A percentile compares a stretch with the other conserved stretches of the same genome.
Conservation (phyloP, 2,888 invertebrate species). For the Phortica magna region DNA sequence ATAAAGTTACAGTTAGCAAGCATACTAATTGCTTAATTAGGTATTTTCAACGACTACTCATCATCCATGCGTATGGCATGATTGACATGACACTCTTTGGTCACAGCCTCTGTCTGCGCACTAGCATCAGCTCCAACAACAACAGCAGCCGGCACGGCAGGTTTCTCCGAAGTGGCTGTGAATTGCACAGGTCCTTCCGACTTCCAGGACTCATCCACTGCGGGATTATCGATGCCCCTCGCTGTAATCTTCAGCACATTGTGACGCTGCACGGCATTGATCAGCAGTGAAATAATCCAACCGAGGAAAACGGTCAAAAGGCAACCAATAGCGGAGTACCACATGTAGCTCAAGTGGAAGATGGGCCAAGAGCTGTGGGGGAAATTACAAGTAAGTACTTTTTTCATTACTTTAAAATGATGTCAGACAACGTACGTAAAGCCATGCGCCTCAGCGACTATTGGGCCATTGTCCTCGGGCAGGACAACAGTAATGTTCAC, state of each 20-base stretch:
- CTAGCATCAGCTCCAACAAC: neutral
- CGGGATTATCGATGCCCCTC: constrained; percentile 59
- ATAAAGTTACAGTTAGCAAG: constrained; percentile 55
- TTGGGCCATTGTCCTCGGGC: constrained; percentile 39
- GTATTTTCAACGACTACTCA: constrained; percentile 54
- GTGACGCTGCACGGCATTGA: constrained; percentile 75
- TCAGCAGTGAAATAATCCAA: constrained; percentile 84
- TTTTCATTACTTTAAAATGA: neutral
- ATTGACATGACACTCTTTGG: constrained; percentile 70
- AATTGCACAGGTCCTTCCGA: constrained; percentile 50
- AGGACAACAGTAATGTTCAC: constrained; percentile 64
- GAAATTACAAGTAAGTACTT: neutral
- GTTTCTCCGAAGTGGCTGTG: constrained; percentile 42
- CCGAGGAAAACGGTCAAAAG: constrained; percentile 86
- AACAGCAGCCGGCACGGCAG: neutral
- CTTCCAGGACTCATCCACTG: constrained; percentile 52
- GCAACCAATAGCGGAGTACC: constrained; percentile 92
- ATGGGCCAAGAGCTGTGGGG: constrained; percentile 78
- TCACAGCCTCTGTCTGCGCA: neutral
- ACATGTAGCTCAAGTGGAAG: constrained; percentile 91
- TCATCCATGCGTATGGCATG: constrained; percentile 75
- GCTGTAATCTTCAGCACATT: constrained; percentile 71
- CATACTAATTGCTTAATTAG: neutral
- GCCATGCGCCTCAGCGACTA: constrained; percentile 44
- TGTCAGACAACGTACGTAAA: constrained; percentile 59